These are phyloP conservation scores for Neosalanx taihuensis DNA, from an alignment of 2,797 vertebrate species.

Conservation along the genomic window DNA sequence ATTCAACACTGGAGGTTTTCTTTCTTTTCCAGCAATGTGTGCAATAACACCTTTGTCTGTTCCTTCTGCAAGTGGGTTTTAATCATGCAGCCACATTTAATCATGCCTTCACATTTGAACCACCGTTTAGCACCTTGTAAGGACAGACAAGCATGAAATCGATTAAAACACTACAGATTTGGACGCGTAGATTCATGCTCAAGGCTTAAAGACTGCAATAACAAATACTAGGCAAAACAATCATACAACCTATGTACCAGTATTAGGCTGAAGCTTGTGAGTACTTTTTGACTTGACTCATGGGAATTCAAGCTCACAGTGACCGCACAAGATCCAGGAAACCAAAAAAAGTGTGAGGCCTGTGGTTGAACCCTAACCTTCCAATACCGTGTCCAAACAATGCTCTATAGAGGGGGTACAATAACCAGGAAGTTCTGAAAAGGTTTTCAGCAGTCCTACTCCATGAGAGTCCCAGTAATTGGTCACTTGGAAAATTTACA, in stretches of 20 bases:
- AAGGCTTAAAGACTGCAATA: too few relatives aligned
- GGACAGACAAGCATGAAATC: neutral
- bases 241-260: neutral
- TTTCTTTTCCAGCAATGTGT: conserved; percentile 60
- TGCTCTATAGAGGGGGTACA: conserved; percentile 57
- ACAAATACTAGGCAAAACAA: neutral
- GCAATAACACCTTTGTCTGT: conserved; percentile 59
- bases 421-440: conserved; percentile 71
- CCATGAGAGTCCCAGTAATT: conserved; percentile 49
- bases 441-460: conserved; percentile 59
- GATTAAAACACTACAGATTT: conserved; percentile 7
- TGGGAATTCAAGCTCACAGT: conserved; percentile 1
- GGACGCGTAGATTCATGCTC: neutral
- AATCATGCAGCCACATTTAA: too few relatives aligned
- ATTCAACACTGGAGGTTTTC: conserved; percentile 51
- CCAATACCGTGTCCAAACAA: conserved; percentile 38
- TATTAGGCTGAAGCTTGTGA: neutral
- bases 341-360: neutral
- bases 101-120: neutral
- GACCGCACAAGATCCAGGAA: neutral
- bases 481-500: conserved; percentile 67
- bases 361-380: conserved; percentile 55
- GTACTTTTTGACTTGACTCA: neutral
- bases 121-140: conserved; percentile 10
- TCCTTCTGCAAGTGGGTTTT: neutral